Evolutionary conservation across 2,797 vertebrate species (phyloP), one percentile per base, ranked within the genome.

Genomic region (Myotis myotis): DNA sequence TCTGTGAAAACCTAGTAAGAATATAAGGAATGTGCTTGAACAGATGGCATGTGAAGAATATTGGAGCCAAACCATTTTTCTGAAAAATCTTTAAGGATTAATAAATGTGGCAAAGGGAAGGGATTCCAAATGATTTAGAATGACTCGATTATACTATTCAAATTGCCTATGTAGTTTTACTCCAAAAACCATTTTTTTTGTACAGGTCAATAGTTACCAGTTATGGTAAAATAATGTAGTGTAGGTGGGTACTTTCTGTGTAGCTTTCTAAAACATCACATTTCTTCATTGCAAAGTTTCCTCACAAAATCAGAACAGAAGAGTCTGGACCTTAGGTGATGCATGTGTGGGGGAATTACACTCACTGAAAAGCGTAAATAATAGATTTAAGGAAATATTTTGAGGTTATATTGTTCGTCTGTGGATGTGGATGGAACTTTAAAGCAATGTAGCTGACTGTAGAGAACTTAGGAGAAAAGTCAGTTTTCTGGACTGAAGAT

Each of bases 81-180:
- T 92, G 38, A 89, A 95, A 97, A 97, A 92, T 51, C 89, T 47
- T 87, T 57, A 94, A 96, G 84, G 79, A 71, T 95, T 97, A 78
- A 92, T 93, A 79, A 95, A 64, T 28, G n/a, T 72, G 36, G 33
- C 23, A 0, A 36, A 70, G 47, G 49, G 53, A 94, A 97, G 44
- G 74, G 15, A 87, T 55, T 55, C 71, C 44, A 93, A 89, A 60
- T 84, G 85, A 94, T 62, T 81, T 80, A 87, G 96, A 47, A 72
- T 15, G 57, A 93, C 20, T 76, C 38, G 23, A 30, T 94, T 79
- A 83, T 62, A 55, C 70, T 90, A 75, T 81, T 83, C 51, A 96
- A 66, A 83, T 91, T 81, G 68, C 8, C 25, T 81, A 4, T 13
- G 12, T 22, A 55, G 47, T 70, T 95, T 91, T 82, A 62, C 41